Conservation (phyloP, 2,113 vertebrate species). For the Elephantulus edwardii region DNA sequence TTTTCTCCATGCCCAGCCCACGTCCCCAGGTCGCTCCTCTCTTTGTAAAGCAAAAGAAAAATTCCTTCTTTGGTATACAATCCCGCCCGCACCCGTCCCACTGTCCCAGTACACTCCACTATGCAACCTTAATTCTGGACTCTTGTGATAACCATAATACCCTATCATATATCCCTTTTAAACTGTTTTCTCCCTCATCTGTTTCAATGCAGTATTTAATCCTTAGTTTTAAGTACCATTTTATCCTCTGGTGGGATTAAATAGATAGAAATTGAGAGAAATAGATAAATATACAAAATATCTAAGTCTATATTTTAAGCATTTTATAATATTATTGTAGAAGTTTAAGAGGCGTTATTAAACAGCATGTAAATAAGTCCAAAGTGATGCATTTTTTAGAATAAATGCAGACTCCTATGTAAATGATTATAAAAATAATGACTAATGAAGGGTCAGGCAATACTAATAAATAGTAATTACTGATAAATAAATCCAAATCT, state of each 20-base stretch:
- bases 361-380: background rate
- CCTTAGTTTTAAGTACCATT: background rate
- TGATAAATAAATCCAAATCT: background rate
- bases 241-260: slow-evolving; percentile 23
- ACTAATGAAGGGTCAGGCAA: background rate
- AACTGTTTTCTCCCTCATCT: too few relatives aligned
- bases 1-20: too few relatives aligned
- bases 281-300: background rate
- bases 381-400: background rate
- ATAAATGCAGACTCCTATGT: background rate
- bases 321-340: background rate
- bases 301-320: background rate
- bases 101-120: too few relatives aligned
- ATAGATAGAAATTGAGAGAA: slow-evolving; percentile 6
- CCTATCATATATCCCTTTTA: too few relatives aligned
- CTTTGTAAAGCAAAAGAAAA: too few relatives aligned
- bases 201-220: too few relatives aligned
- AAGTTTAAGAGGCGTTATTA: slow-evolving; percentile 14
- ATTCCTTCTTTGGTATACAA: too few relatives aligned
- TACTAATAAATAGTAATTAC: background rate
- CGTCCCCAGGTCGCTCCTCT: too few relatives aligned
- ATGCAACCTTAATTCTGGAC: too few relatives aligned
- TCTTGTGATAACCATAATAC: too few relatives aligned
- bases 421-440: slow-evolving; percentile 23
- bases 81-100: too few relatives aligned